phyloP scores from a whole-genome alignment of 2,797 vertebrate species.

The Chelmon rostratus region DNA sequence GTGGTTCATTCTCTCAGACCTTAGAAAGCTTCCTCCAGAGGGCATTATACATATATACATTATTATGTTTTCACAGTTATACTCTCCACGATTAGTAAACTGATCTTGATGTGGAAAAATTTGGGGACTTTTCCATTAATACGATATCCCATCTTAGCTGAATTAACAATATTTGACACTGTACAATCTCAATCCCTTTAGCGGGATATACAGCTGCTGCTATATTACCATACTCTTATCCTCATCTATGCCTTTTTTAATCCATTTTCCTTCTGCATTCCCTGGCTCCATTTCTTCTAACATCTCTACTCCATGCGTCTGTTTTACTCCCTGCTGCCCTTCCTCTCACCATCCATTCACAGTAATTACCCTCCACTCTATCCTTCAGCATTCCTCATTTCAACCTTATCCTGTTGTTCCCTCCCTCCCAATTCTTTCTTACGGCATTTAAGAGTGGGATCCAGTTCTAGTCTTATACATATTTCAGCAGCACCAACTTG shows the following conservation, averaged over 20 bases:
- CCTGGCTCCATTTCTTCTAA: neutral
- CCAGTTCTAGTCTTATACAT: slow-evolving; percentile 47
- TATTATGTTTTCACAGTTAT: no score
- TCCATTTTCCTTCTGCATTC: neutral
- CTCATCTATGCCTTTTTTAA: no score
- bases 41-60: neutral
- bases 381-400: slow-evolving; percentile 8
- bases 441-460: slow-evolving; percentile 33
- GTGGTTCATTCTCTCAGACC: neutral
- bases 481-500: slow-evolving; percentile 57
- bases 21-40: neutral
- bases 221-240: neutral
- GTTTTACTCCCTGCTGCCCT: neutral
- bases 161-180: slow-evolving; percentile 12
- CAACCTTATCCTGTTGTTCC: slow-evolving; percentile 26
- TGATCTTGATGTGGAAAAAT: neutral
- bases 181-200: neutral
- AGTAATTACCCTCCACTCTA: slow-evolving; percentile 9
- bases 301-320: neutral
- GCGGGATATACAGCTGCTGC: neutral
- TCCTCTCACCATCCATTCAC: slow-evolving; percentile 20
- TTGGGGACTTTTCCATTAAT: neutral
- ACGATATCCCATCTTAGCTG: neutral
- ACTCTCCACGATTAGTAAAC: neutral
- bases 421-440: slow-evolving; percentile 12